Conservation (phyloP, 2,113 vertebrate species). For the Anoura caudifer region DNA sequence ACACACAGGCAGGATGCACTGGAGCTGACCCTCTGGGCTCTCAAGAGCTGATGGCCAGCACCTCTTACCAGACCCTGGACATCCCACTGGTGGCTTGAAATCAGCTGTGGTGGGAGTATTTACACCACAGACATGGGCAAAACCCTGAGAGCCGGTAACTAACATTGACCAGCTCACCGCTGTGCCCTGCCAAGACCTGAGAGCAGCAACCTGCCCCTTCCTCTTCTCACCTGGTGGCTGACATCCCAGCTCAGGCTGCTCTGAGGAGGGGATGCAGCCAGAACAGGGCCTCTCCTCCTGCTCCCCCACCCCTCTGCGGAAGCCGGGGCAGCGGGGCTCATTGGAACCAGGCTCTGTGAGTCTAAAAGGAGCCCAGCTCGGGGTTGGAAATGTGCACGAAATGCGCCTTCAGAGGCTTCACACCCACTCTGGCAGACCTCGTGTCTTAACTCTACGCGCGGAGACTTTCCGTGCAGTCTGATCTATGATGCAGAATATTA, state of each 20-base stretch:
- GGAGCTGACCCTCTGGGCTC: background rate
- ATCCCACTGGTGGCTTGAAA: background rate
- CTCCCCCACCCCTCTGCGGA: background rate
- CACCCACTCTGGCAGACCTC: background rate
- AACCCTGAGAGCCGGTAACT: background rate
- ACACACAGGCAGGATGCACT: background rate
- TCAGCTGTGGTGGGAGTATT: background rate
- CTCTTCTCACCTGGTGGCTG: fast-evolving
- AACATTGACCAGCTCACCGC: background rate
- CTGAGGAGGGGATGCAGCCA: background rate
- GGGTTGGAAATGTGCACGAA: too few species aligned
- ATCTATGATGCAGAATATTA: background rate
- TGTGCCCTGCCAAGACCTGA: background rate
- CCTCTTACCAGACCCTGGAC: background rate
- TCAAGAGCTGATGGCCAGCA: fast-evolving
- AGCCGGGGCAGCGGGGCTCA: background rate
- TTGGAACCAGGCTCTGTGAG: fast-evolving
- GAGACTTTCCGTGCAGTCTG: background rate
- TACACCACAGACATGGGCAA: background rate
- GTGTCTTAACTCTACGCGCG: background rate
- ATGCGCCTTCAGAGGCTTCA: background rate
- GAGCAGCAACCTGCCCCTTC: background rate
- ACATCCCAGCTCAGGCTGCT: fast-evolving
- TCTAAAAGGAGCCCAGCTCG: background rate
- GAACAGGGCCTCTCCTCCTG: background rate